Base-by-base conservation (phyloP, 2,797 vertebrate species). In the Brachymystax lenok region DNA sequence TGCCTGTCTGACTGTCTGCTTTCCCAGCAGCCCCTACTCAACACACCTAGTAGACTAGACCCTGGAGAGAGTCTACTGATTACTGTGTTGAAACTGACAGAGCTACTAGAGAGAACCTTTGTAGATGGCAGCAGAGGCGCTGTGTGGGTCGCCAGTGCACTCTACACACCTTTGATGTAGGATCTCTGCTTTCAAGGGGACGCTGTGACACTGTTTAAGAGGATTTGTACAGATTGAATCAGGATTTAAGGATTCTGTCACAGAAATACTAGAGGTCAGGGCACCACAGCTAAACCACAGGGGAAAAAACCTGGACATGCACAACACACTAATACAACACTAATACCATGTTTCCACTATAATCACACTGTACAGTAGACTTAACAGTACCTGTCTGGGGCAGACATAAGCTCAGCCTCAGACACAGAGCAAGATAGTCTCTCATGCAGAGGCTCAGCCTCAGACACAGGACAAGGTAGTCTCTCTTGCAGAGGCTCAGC, bases 221-320 rank as follows among this genome's bases (percentile, higher is more conserved):
- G 70, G 70, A 71, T 71, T 71, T 71, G n/a, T 28, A 16, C 3
- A 6, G 50, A 13, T 71, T 21, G 21, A 7, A 51, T 71, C 69
- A 28, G 69, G 69, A 27, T 71, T 71, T 46, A 52, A 50, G 24
- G 46, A 28, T 28, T 52, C 50, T 3, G 21, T 17, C 5, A 71
- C 50, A 54, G 21, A 52, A 54, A 30, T 21, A 24, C 14, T 10
- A 71, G 30, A 12, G 35, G 40, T 50, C 17, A 7, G 33, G 10
- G 17, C 19, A 40, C 19, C 10, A n/a, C 68, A n/a, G 17, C 10
- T 40, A 40, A 40, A 10, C 35, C 35, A 10, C 35, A 8, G 12
- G n/a, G 8, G 46, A 14, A 0, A 21, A 27, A 52, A 17, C 21
- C 46, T 67, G 27, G 24, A 46, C 70, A 6, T 52, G 21, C 12